phyloP scores from a whole-genome alignment of 2,888 invertebrate species.

The Philhelius pedissequus region DNA sequence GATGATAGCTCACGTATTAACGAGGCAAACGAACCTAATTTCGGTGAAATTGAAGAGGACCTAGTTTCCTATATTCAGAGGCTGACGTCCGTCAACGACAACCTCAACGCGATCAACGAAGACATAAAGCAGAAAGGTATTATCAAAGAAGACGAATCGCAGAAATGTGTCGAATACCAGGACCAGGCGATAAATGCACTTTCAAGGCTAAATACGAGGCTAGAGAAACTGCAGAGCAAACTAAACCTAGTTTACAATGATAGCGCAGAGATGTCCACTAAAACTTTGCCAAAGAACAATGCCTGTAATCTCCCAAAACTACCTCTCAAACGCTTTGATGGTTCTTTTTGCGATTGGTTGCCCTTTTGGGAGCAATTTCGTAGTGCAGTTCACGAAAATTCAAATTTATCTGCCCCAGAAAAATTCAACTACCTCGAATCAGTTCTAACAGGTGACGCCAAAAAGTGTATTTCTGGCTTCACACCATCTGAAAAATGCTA shows the following conservation, averaged over 20 bases:
- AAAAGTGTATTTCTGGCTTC: neutral
- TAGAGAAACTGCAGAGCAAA: neutral
- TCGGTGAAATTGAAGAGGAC: too few relatives aligned
- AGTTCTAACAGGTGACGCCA: conserved; percentile 1
- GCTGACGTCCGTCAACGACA: too few relatives aligned
- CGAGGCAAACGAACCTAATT: too few relatives aligned
- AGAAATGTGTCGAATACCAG: neutral
- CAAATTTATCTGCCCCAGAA: neutral
- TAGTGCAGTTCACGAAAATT: conserved; percentile 14
- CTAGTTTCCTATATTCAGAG: too few relatives aligned
- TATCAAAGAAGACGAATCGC: neutral
- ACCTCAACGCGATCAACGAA: neutral
- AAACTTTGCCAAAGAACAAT: neutral
- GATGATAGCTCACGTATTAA: too few relatives aligned
- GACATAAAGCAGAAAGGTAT: neutral
- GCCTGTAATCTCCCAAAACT: neutral
- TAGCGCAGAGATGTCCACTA: neutral
- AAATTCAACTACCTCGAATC: conserved; percentile 26
- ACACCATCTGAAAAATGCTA: neutral
- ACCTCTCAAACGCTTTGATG: conserved; percentile 3
- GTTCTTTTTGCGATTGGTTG: conserved; percentile 5
- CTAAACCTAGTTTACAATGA: neutral
- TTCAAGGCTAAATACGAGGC: neutral
- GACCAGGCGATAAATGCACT: conserved; percentile 3
- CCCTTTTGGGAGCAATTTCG: conserved; percentile 21